Base-by-base conservation (phyloP, 2,888 invertebrate species). In the Dysmachus trigonus region DNA sequence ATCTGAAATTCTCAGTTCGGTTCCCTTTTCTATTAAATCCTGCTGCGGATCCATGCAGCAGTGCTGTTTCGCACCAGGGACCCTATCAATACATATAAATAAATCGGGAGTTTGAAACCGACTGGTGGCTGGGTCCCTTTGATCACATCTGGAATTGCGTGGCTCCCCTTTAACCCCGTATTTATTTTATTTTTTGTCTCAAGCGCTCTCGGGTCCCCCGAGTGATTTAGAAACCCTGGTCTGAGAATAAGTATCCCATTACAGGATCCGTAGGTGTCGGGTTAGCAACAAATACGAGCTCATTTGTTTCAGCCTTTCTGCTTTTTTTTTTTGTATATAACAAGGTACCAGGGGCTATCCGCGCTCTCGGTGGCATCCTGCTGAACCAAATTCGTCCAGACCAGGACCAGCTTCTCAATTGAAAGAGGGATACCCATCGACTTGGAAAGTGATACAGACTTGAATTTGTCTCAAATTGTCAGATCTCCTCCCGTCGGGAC, bases 141-240 rank as follows among this genome's bases (percentile, higher is more conserved):
- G 72, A 72, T 83, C 83, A 72, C 72, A 83, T 71, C 72, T 38
- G 71, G 72, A 83, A 38, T 30, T 35, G 72, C 72, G 83, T 72
- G 22, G 72, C 33, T n/a, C 72, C 72, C n/a, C 13, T 82, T 82
- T 82, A 18, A 30, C 30, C 27, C 30, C 10, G 53, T 33, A 33
- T 82, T 82, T 82, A n/a, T n/a, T n/a, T n/a, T n/a, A n/a, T n/a
- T n/a, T n/a, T n/a, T n/a, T n/a, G n/a, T 62, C 18, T 35, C n/a
- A 33, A 22, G 10, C 8, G 62, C 27, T 15, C 5, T n/a, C 13
- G 73, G 71, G 41, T 83, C 83, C 72, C 83, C 31, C 10, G 72
- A 83, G 83, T 83, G 83, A 83, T 83, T 83, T 83, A 72, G 72
- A 83, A 72, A 83, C 72, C 72, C 41, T 38, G 83, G 71, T 15